A percentile compares a stretch with the other conserved stretches of the same genome.
These are phyloP conservation scores for Halcyon malimbica DNA, from an alignment of 2,113 vertebrate species.

Conservation along the genomic window DNA sequence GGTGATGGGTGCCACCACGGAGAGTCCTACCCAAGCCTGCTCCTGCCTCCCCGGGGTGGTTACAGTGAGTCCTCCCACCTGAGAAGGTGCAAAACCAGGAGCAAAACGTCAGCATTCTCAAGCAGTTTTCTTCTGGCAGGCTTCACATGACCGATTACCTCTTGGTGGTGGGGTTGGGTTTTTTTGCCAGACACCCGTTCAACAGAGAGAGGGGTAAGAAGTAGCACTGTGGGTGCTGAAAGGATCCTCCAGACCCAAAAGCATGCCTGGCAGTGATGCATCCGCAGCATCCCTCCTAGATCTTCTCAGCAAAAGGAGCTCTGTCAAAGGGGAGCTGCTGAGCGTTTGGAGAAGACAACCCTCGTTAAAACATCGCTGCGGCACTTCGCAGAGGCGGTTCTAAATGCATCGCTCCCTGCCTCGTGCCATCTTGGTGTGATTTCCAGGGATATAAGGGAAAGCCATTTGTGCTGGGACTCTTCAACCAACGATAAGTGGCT, in stretches of 20 bases:
- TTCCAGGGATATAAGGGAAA: background rate
- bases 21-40: background rate
- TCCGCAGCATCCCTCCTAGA: background rate
- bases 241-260: background rate
- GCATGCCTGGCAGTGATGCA: background rate
- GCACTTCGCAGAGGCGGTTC: constrained; percentile 26
- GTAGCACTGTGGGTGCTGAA: background rate
- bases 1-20: background rate
- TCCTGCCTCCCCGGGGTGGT: background rate
- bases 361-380: background rate
- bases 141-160: background rate
- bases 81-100: background rate
- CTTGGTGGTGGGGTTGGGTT: no score
- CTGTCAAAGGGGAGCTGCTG: background rate
- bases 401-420: constrained; percentile 7
- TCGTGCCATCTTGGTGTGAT: background rate
- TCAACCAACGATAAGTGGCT: background rate
- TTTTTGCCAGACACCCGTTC: no score
- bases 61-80: background rate
- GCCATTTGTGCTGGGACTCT: background rate
- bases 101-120: background rate
- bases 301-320: background rate
- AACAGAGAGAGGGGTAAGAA: background rate
- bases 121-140: background rate
- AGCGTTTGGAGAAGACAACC: background rate